Evolutionary conservation across 2,113 vertebrate species (phyloP).

Genomic region (Himantopus leucocephalus): DNA sequence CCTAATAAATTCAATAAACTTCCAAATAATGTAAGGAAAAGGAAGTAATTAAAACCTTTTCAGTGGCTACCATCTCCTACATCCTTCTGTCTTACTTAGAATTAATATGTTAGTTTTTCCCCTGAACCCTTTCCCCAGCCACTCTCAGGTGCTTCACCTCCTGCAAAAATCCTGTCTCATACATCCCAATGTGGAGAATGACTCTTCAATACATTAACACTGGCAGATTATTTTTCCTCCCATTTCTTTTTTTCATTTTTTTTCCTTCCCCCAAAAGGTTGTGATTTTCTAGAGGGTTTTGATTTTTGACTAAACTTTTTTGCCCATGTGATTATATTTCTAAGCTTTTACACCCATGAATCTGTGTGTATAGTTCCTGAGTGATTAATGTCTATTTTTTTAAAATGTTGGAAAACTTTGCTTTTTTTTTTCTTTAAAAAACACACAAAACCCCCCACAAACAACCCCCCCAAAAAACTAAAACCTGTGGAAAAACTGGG

Average conservation of each 20-base stretch:
- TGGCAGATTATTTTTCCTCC: not conserved
- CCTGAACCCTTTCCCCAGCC: not conserved
- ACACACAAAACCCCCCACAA: not conserved
- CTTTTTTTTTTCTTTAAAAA: not conserved
- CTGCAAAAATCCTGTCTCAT: not conserved
- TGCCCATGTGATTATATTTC: not conserved
- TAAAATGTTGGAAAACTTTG: not conserved
- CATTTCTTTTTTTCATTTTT: not conserved
- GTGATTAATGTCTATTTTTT: not conserved
- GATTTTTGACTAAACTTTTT: not conserved
- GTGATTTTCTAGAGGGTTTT: not conserved
- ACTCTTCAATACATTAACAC: not conserved
- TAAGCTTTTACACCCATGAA: not conserved
- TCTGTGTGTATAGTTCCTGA: not conserved
- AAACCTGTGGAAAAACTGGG: not conserved
- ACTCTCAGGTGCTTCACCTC: not conserved
- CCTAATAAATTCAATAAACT: not conserved
- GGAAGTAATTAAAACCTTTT: not conserved
- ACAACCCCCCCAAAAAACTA: not conserved
- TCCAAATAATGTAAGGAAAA: not conserved
- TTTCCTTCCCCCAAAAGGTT: not conserved
- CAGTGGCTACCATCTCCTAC: not conserved
- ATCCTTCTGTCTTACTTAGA: not conserved
- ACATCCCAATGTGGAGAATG: not conserved
- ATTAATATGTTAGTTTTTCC: not conserved